Evolutionary conservation across 1,140 invertebrate genomes (phyloP), one percentile per base, ranked within the genome.

Genomic region (Brachionus manjavacas): DNA sequence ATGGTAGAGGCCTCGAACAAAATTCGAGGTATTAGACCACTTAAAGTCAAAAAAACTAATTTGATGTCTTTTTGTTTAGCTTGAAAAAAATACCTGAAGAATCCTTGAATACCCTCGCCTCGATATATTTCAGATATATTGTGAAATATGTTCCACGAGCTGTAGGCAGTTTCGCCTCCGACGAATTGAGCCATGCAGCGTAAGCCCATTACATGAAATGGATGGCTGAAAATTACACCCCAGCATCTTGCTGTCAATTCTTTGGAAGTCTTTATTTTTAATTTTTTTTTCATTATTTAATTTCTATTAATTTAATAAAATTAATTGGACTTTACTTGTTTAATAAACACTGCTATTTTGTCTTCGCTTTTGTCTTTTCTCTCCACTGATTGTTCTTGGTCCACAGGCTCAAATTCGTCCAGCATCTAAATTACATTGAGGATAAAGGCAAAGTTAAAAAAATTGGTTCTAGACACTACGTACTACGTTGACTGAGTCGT

Each of bases 111-210:
- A 46, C 83, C 83, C 35, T 84, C 60, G n/a, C 16, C 25, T 1
- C 60, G 39, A 25, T 76, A 84, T 31, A 84, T 84, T 41, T 74
- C 83, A n/a, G 25, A 1, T n/a, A 78, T 12, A 41, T 84, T 84
- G 23, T 84, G 43, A 60, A 84, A 76, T 60, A 60, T 39, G 20
- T 84, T 78, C 43, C 64, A 74, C n/a, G 83, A 84, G 25, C 66
- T 74, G 55, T 74, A 84, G 0, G 55, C 83, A 16, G 68, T 78
- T 84, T 84, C 83, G 20, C 72, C 66, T 11, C 83, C 83, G 35
- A 84, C 31, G 74, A 84, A 84, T 76, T 84, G 83, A 14, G 66
- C 66, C 68, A 78, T 78, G 64, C 83, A 84, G 28, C 83, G 16
- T 23, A 84, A 2, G 23, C 55, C 35, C 83, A 84, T 84, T 6